These are phyloP conservation scores for Ptychodera flava DNA, from an alignment of 35 echinoderm and acorn worm genomes.

Conservation along the genomic window DNA sequence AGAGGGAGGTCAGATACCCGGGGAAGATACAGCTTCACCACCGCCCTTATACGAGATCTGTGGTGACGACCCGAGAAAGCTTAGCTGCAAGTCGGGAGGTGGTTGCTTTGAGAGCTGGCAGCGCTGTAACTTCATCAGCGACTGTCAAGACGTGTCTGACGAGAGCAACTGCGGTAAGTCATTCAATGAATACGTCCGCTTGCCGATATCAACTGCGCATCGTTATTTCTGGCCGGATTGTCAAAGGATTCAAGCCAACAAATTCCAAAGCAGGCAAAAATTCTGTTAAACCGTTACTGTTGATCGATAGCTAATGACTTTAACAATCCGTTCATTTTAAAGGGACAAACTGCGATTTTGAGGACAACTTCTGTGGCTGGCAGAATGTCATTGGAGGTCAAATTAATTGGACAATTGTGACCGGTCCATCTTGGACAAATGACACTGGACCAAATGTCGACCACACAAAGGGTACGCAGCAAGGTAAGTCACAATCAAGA, in stretches of 20 bases:
- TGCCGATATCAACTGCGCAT: too few species aligned
- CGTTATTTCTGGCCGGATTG: too few species aligned
- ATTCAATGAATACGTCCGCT: too few species aligned
- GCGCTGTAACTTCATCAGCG: conserved; percentile 56
- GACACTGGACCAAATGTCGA: conserved; percentile 41
- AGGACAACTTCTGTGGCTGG: conserved; percentile 40
- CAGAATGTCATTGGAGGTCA: conserved; percentile 28
- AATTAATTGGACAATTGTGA: conserved; percentile 17
- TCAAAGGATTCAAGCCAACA: too few species aligned
- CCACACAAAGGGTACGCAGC: too few species aligned
- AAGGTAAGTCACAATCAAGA: too few species aligned
- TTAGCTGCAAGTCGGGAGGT: neutral
- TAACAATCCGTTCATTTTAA: too few species aligned
- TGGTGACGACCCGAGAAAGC: neutral
- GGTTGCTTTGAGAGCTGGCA: conserved; percentile 6
- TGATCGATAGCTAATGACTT: too few species aligned
- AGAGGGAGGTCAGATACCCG: neutral
- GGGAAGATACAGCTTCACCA: neutral
- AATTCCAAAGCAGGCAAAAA: too few species aligned
- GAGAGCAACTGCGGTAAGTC: conserved; percentile 51
- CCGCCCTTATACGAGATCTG: neutral
- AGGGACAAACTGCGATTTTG: conserved; percentile 58
- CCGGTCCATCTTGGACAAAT: conserved; percentile 8
- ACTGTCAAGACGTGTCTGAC: conserved; percentile 53
- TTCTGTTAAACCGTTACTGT: too few species aligned